Evolutionary conservation across 2,888 invertebrate species (phyloP), one percentile per base, ranked within the genome.

Genomic region (Lepas anatifera): DNA sequence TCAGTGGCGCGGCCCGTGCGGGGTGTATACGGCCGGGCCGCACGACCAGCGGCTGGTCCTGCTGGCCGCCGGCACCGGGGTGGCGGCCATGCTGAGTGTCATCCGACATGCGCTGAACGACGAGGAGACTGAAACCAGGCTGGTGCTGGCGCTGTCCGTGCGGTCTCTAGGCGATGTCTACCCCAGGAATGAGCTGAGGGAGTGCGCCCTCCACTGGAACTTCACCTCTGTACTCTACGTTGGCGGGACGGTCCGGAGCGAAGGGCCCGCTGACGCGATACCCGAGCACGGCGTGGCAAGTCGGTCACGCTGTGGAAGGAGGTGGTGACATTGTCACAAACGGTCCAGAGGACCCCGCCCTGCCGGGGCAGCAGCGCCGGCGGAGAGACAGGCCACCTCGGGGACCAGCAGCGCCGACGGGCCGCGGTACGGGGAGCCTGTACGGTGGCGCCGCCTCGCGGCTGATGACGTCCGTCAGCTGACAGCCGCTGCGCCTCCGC

Each of bases 1-100:
- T 16, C 80, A 85, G 70, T 87, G 89, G 84, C 81, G 90, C 76
- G 91, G 91, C 0, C 89, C 90, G 0, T 88, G 87, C 80, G 89
- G 89, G 13, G 58, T 22, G 35, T 79, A 81, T 68, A 87, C 84
- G 78, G 74, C 78, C 46, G 78, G 85, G 43, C 76, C 77, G 71
- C 79, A 78, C 25, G 83, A 84, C 76, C 77, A 76, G 63, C 72
- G 79, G 71, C 75, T 85, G 27, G 73, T 84, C 2, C 81, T 86
- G 77, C 78, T 87, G 63, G 83, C 87, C 66, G 89, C 89, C 77
- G 91, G 91, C 1, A 88, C 90, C 35, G 91, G 90, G 0, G 84
- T 91, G 73, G 86, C 89, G 27, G 87, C 90, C 37, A 83, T 89
- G 76, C 82, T 85, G 75, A 82, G 85, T 25, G 83, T 91, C 18